Base-by-base conservation (phyloP, 1,140 invertebrate species). In the Asobara japonica region DNA sequence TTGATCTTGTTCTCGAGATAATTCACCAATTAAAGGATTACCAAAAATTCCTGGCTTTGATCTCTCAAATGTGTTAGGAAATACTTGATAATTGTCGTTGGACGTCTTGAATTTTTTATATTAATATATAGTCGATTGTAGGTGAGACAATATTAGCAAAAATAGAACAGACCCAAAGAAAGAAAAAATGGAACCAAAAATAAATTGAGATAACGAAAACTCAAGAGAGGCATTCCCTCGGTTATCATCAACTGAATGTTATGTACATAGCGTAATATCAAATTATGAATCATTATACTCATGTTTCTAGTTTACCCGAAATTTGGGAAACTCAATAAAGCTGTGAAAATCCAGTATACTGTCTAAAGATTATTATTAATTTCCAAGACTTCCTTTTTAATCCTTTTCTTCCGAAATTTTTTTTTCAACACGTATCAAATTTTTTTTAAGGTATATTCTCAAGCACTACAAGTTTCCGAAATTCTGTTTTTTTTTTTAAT, bases 251-350 rank as follows among this genome's bases (percentile, higher is more conserved):
- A 45, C 4, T 56, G 22, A 56, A 56, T 56, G 62, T 65, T 30
- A 71, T 71, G 69, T 71, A 71, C 48, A 71, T 71, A 71, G 69
- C 61, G 61, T 65, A 51, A 71, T 51, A 48, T 65, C 25, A 51
- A 71, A 65, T 51, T 25, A 69, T 30, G 16, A 27, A 65, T 60
- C 20, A 51, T 20, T 30, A 48, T 71, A 51, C 31, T 38, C 31
- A 64, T 71, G 51, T 56, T 56, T 56, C 51, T 56, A 56, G 51
- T 56, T 56, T 56, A 25, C 22, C 51, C 20, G 22, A 56, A 10
- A 3, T 56, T 11, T 56, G 51, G n/a, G 51, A 13, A 20, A 56
- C 51, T 56, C 60, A 71, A 71, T 71, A 41, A 71, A 71, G 62
- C 25, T 70, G 48, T 71, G 61, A 71, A 61, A 65, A 65, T 71